Evolutionary conservation across 2,113 vertebrate species (phyloP).

Genomic region (Channa maculata): DNA sequence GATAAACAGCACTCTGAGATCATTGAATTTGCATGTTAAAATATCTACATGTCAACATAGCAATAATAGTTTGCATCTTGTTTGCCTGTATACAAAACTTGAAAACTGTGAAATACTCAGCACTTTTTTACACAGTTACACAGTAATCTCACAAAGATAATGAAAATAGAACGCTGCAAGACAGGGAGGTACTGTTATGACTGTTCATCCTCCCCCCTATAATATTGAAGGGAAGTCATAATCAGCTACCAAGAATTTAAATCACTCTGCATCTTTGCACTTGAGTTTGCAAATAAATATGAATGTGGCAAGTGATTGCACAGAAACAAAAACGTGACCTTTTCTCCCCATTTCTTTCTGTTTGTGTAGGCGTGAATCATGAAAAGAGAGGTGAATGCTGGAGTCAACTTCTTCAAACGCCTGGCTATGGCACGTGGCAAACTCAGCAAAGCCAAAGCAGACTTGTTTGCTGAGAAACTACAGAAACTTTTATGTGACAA

Average conservation of each 20-base stretch:
- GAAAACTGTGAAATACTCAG: slow-evolving; percentile 4
- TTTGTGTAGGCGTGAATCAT: slow-evolving; percentile 73
- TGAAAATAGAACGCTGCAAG: slow-evolving; percentile 32
- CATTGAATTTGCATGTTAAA: slow-evolving; percentile 54
- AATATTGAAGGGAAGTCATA: slow-evolving; percentile 26
- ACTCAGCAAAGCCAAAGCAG: slow-evolving; percentile 83
- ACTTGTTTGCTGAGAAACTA: slow-evolving; percentile 87
- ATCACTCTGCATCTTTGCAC: not conserved
- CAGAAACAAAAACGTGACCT: not conserved
- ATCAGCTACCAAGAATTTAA: not conserved
- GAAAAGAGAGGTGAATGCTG: slow-evolving; percentile 93
- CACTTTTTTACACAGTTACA: not conserved
- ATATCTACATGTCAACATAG: slow-evolving; percentile 17
- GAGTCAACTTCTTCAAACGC: slow-evolving; percentile 90
- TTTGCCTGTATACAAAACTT: slow-evolving; percentile 64
- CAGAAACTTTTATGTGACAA: slow-evolving; percentile 87
- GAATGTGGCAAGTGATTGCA: not conserved
- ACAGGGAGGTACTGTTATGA: slow-evolving; percentile 51
- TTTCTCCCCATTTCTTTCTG: slow-evolving; percentile 2
- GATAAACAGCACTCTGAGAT: slow-evolving; percentile 47
- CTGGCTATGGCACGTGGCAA: slow-evolving; percentile 86
- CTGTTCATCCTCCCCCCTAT: slow-evolving; percentile 13
- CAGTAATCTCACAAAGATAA: slow-evolving; percentile 17
- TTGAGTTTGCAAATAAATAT: not conserved
- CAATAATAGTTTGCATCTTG: slow-evolving; percentile 61